Percentiles rank a stretch among this genome's conserved stretches.
Evolutionary conservation across 2,797 vertebrate species (phyloP).

Genomic region (Eutrigla gurnardus): DNA sequence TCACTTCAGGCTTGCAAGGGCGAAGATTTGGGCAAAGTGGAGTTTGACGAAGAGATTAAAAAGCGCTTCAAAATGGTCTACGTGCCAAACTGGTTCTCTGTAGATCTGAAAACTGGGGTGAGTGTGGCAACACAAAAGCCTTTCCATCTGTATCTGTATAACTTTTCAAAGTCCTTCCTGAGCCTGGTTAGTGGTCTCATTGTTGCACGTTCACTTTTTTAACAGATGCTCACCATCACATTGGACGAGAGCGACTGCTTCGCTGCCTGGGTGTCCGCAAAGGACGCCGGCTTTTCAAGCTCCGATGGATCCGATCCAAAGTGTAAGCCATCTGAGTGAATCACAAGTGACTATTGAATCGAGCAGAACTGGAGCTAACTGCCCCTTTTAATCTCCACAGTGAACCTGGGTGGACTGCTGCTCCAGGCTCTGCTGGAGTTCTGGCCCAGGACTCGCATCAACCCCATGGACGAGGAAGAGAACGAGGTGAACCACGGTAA

Average conservation of each 20-base stretch:
- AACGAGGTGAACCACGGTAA: slow-evolving; percentile 96
- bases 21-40: slow-evolving; percentile 97
- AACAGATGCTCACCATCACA: slow-evolving; percentile 98
- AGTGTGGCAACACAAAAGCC: slow-evolving; percentile 62
- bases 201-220: background rate
- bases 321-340: slow-evolving; percentile 79
- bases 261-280: slow-evolving; percentile 98
- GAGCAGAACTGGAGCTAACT: background rate
- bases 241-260: slow-evolving; percentile 99
- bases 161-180: background rate
- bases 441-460: slow-evolving; percentile 98
- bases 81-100: slow-evolving; percentile 99
- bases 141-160: background rate
- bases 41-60: slow-evolving; percentile 99
- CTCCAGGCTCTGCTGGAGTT: slow-evolving; percentile 97
- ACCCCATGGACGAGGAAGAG: slow-evolving; percentile 98
- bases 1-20: slow-evolving; percentile 94
- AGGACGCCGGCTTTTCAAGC: slow-evolving; percentile 97
- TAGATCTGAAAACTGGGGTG: slow-evolving; percentile 99
- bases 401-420: slow-evolving; percentile 96
- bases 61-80: slow-evolving; percentile 99
- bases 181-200: background rate
- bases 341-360: background rate
- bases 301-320: slow-evolving; percentile 98
- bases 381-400: slow-evolving; percentile 71